These are phyloP conservation scores for Leptobrachium leishanense DNA, from an alignment of 2,113 vertebrate species.

Conservation along the genomic window DNA sequence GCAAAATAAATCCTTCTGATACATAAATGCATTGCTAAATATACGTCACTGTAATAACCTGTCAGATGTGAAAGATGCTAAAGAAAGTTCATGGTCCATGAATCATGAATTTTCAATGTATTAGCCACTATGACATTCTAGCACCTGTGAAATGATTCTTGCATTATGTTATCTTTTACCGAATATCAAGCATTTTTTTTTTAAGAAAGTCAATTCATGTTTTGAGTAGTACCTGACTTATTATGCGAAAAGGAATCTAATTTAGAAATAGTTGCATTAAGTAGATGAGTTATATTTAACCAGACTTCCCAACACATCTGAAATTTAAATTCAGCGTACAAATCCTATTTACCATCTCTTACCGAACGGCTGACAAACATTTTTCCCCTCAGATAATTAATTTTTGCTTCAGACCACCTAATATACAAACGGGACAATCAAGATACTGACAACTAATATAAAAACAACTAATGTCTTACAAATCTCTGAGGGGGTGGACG, in stretches of 20 bases:
- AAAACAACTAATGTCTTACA: neutral
- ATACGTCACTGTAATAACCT: conserved; percentile 48
- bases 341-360: conserved; percentile 20
- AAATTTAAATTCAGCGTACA: conserved; percentile 13
- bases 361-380: conserved; percentile 7
- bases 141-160: conserved; percentile 41
- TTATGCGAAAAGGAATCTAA: conserved; percentile 33
- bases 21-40: conserved; percentile 49
- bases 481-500: neutral
- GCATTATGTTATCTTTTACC: conserved; percentile 27
- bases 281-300: conserved; percentile 14
- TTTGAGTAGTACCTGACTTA: conserved; percentile 27
- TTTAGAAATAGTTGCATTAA: conserved; percentile 36
- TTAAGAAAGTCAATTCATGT: conserved; percentile 10
- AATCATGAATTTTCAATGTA: conserved; percentile 47
- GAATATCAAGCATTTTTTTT: conserved; percentile 13
- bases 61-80: conserved; percentile 45
- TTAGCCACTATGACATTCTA: conserved; percentile 42
- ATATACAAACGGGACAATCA: neutral
- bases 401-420: conserved; percentile 1
- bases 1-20: conserved; percentile 44
- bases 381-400: conserved; percentile 4
- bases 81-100: conserved; percentile 48
- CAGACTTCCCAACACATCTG: conserved; percentile 16
- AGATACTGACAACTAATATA: conserved; percentile 6